phyloP scores from a whole-genome alignment of 92 coral and sea anemone species.

The Bergia sp. region DNA sequence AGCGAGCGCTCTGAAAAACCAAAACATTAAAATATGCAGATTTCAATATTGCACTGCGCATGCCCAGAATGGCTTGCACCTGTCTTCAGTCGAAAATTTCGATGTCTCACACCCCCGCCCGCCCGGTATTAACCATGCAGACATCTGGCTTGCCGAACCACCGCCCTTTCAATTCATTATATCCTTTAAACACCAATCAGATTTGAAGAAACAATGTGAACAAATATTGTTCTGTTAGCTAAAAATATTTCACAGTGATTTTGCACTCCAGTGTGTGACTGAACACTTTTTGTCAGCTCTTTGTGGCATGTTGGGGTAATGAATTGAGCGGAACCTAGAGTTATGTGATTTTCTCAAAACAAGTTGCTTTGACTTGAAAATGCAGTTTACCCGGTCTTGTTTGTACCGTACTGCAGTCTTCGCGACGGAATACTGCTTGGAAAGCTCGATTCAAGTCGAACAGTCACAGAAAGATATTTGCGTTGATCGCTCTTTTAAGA shows the following conservation, averaged over 20 bases:
- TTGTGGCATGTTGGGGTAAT: background rate
- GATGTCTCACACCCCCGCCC: constrained; percentile 41
- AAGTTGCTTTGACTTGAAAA: background rate
- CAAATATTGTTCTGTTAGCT: background rate
- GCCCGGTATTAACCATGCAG: background rate
- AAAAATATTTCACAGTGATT: background rate
- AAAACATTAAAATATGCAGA: constrained; percentile 48
- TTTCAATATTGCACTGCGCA: constrained; percentile 28
- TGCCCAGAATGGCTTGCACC: constrained; percentile 33
- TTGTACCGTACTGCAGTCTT: background rate
- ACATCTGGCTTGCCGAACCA: constrained; percentile 34
- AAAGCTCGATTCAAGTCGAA: background rate
- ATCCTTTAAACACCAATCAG: constrained; percentile 13
- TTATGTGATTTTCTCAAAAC: too few relatives aligned
- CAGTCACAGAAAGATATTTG: background rate
- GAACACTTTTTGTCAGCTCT: background rate
- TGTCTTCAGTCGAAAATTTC: constrained; percentile 6
- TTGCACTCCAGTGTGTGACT: background rate
- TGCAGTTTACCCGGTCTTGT: too few relatives aligned
- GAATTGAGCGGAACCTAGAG: background rate
- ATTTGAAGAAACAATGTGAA: constrained; percentile 13
- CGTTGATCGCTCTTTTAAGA: background rate
- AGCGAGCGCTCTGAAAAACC: constrained; percentile 30
- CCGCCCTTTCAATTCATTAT: constrained; percentile 34
- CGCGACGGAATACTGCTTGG: background rate